A percentile compares a stretch with the other conserved stretches of the same genome.
Evolutionary conservation across 2,888 invertebrate species (phyloP).

Genomic region (Axea sp.): DNA sequence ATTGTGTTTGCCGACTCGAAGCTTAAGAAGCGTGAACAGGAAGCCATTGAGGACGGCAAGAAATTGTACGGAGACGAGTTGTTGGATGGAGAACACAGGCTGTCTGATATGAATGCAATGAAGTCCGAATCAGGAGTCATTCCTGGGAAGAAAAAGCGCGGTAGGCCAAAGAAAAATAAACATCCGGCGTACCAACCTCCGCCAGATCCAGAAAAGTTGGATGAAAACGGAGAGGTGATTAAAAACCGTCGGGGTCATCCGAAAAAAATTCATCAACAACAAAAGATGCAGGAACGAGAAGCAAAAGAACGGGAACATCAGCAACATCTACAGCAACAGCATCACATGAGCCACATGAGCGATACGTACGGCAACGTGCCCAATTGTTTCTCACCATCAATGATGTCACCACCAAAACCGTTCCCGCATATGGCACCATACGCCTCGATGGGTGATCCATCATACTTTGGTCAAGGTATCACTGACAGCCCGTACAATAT

Average conservation of each 20-base stretch:
- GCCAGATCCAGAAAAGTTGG: constrained; percentile 77
- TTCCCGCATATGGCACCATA: constrained; percentile 78
- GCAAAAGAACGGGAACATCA: constrained; percentile 72
- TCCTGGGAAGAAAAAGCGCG: constrained; percentile 92
- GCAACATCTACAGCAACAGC: constrained; percentile 68
- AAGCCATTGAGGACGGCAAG: constrained; percentile 74
- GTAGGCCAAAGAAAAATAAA: constrained; percentile 92
- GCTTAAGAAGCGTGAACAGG: constrained; percentile 81
- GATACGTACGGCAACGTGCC: constrained; percentile 71
- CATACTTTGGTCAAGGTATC: constrained; percentile 74
- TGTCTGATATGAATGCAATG: constrained; percentile 73
- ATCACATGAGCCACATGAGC: constrained; percentile 69
- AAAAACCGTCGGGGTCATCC: constrained; percentile 94
- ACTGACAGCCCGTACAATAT: constrained; percentile 76
- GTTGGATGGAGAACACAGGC: constrained; percentile 72
- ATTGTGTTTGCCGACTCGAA: constrained; percentile 90
- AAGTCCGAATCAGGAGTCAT: constrained; percentile 78
- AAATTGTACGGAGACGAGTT: constrained; percentile 70
- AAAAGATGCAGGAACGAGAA: constrained; percentile 74
- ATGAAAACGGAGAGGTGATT: constrained; percentile 83
- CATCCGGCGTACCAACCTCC: constrained; percentile 84
- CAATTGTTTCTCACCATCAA: constrained; percentile 76
- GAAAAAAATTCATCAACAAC: constrained; percentile 86
- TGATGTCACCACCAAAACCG: constrained; percentile 76
- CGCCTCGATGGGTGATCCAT: constrained; percentile 73